Conservation (phyloP, 2,888 invertebrate genomes). For the Hirtodrosophila duncani region DNA sequence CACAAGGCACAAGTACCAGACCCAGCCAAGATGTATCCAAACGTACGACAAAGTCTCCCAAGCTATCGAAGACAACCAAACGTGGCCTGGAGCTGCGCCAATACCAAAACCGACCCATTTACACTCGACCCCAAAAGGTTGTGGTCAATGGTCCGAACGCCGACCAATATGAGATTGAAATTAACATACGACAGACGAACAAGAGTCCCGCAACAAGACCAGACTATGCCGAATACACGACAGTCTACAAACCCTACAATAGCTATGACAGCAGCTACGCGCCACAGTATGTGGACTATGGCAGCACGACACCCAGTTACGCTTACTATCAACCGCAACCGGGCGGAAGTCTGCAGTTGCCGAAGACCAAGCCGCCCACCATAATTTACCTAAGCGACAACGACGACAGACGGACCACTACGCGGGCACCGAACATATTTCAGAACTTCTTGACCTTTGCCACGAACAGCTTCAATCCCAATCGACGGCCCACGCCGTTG, state of each 20-base stretch:
- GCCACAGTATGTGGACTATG: conserved; percentile 46
- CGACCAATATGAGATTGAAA: conserved; percentile 78
- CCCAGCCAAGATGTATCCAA: conserved; percentile 9
- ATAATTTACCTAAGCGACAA: conserved; percentile 75
- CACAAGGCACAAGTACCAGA: conserved; percentile 7
- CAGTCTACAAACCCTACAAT: conserved; percentile 57
- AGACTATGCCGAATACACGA: conserved; percentile 50
- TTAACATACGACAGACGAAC: conserved; percentile 77
- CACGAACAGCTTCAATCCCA: conserved; percentile 52
- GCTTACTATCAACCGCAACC: conserved; percentile 42
- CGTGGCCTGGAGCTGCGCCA: conserved; percentile 69
- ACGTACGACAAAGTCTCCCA: conserved; percentile 37
- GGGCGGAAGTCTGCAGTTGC: conserved; percentile 33
- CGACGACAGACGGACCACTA: conserved; percentile 62
- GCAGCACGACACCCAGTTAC: conserved; percentile 52
- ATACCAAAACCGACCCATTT: conserved; percentile 58
- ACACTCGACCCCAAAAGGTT: conserved; percentile 72
- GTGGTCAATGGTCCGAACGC: conserved; percentile 68
- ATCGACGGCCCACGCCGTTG: conserved; percentile 33
- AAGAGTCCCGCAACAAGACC: conserved; percentile 52
- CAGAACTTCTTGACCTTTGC: conserved; percentile 73
- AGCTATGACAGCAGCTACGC: conserved; percentile 58
- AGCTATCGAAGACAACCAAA: conserved; percentile 44
- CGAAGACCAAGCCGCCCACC: conserved; percentile 75
- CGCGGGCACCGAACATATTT: conserved; percentile 67